Evolutionary conservation across 1,140 invertebrate genomes (phyloP), one percentile per base, ranked within the genome.

Genomic region (Tribolium madens): DNA sequence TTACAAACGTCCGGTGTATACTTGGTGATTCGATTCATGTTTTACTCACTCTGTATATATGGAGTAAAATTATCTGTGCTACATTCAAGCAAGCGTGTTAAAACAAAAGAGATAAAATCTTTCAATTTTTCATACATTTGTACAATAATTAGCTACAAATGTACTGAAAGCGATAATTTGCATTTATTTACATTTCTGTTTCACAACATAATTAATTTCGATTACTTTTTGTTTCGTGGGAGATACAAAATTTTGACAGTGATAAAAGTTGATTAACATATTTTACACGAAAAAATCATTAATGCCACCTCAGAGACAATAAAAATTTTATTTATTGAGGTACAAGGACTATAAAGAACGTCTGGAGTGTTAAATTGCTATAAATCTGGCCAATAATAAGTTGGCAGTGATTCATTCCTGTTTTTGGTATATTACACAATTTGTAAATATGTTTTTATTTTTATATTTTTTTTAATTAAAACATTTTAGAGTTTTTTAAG

Each of bases 101-200:
- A 26, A 57, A 4, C 2, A 57, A 57, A 21, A 57, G 10, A 18
- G 52, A 57, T 57, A 57, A 26, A 21, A 75, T 75, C 57, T 53
- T 13, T 64, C 15, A 75, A 46, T 42, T 68, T 74, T 75, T 75
- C 18, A 75, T 75, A 68, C 46, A 60, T 74, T 74, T 50, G 42
- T 73, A 47, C 72, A 21, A 12, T 53, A 47, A 73, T 48, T 73
- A 57, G 52, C 52, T 52, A 64, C 50, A 18, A 26, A 36, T 18
- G 52, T 33, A 60, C 52, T 17, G 47, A 36, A 74, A 60, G 42
- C 17, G 21, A 53, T 74, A 74, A 73, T 74, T 74, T 60, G 52
- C 50, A 13, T 18, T 74, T 73, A 73, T 73, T 52, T 26, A 50
- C 36, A 42, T 42, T 42, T 42, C 21, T 42, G 4, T 42, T 42